Conservation (phyloP, 2,797 vertebrate species). For the Limnodromus scolopaceus region DNA sequence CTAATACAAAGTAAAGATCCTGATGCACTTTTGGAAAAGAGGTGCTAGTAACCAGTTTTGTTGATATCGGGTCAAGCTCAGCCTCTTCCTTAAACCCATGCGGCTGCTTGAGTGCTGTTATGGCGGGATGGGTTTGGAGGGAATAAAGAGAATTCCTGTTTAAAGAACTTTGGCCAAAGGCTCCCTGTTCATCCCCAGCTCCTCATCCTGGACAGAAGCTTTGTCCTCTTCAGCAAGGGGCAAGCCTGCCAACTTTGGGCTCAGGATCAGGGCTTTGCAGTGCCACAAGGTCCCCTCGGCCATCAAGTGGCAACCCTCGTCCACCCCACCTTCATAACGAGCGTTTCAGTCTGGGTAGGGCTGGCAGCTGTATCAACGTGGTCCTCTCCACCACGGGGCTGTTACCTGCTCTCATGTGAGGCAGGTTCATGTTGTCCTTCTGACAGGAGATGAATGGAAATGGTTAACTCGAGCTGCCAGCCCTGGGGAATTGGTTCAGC, state of each 20-base stretch:
- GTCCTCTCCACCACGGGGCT: background rate
- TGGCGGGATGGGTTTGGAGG: background rate
- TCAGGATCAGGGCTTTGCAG: background rate
- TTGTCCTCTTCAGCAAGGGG: background rate
- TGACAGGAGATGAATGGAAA: background rate
- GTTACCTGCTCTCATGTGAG: background rate
- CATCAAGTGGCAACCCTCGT: background rate
- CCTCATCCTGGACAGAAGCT: background rate
- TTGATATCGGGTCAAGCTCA: background rate
- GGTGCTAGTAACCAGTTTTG: background rate
- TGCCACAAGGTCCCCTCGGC: background rate
- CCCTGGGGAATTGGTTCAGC: constrained; percentile 31
- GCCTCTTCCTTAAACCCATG: background rate
- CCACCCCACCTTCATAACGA: fast-evolving
- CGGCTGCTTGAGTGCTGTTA: background rate
- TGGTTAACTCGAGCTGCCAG: constrained; percentile 30
- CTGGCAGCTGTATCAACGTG: fast-evolving
- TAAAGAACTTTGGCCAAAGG: background rate
- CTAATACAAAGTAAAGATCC: background rate
- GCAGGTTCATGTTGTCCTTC: background rate
- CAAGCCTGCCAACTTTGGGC: background rate
- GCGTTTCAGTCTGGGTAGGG: fast-evolving
- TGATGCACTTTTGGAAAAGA: background rate
- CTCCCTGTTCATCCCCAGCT: background rate
- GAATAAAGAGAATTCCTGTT: background rate